Evolutionary conservation across 2,888 invertebrate genomes (phyloP).

Genomic region (Mycalesis mineus): DNA sequence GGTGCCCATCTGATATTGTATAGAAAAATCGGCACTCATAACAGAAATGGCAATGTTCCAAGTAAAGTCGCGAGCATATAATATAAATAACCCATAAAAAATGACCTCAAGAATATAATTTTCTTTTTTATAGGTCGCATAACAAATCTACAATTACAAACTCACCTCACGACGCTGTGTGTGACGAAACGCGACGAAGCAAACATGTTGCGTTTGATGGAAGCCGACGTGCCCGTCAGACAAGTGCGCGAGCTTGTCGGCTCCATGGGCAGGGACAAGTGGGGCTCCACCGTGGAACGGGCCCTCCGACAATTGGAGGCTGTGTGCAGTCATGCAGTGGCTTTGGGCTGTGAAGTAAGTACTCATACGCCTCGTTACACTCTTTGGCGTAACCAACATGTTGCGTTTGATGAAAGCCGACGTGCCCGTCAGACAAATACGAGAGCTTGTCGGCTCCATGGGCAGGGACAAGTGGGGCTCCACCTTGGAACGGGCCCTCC

Average conservation of each 20-base stretch:
- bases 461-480: conserved; percentile 83
- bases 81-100: too few relatives aligned
- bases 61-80: too few relatives aligned
- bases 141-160: conserved; percentile 84
- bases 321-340: conserved; percentile 83
- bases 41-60: too few relatives aligned
- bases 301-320: conserved; percentile 86
- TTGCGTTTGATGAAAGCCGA: conserved; percentile 83
- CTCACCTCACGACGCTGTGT: conserved; percentile 81
- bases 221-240: conserved; percentile 77
- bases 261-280: conserved; percentile 84
- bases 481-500: conserved; percentile 83
- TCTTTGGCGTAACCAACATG: conserved; percentile 81
- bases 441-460: conserved; percentile 81
- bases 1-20: too few relatives aligned
- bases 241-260: conserved; percentile 81
- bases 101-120: too few relatives aligned
- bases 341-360: conserved; percentile 85
- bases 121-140: conserved; percentile 53
- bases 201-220: conserved; percentile 81
- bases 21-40: too few relatives aligned
- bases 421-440: conserved; percentile 75
- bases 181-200: conserved; percentile 82
- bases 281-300: conserved; percentile 81
- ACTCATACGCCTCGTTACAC: conserved; percentile 78